These are phyloP conservation scores for Galago senegalensis DNA, from an alignment of 2,797 vertebrate species.

Conservation along the genomic window DNA sequence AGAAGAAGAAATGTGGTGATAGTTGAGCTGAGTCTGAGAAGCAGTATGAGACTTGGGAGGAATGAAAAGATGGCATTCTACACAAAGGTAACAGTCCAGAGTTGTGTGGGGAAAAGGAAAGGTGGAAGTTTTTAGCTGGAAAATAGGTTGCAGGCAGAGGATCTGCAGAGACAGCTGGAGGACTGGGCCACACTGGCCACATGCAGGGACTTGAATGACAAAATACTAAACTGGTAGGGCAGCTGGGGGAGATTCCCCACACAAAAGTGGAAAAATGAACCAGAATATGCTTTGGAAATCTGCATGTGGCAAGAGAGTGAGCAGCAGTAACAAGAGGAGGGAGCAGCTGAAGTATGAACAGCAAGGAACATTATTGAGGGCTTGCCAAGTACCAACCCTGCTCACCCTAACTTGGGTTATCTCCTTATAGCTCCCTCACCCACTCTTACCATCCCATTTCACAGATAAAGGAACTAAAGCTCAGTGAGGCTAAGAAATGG, in stretches of 20 bases:
- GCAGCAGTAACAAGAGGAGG: background rate
- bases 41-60: background rate
- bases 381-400: background rate
- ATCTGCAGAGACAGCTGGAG: background rate
- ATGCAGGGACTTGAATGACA: background rate
- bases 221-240: background rate
- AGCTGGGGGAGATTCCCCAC: background rate
- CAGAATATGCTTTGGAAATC: background rate
- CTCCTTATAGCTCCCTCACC: background rate
- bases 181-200: background rate
- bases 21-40: background rate
- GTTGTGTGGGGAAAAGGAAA: background rate
- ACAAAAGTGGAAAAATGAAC: background rate
- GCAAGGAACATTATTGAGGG: rapidly evolving
- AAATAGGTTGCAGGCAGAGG: background rate
- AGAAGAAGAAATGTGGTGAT: constrained; percentile 29
- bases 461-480: background rate
- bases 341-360: background rate
- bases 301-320: background rate
- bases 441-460: background rate
- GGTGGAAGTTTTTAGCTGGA: background rate
- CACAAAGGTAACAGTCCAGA: background rate
- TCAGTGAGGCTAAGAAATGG: background rate
- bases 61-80: constrained; percentile 37
- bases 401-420: background rate